These are phyloP conservation scores for Sterrhoptilus dennistouni DNA, from an alignment of 2,113 vertebrate species.

Conservation along the genomic window DNA sequence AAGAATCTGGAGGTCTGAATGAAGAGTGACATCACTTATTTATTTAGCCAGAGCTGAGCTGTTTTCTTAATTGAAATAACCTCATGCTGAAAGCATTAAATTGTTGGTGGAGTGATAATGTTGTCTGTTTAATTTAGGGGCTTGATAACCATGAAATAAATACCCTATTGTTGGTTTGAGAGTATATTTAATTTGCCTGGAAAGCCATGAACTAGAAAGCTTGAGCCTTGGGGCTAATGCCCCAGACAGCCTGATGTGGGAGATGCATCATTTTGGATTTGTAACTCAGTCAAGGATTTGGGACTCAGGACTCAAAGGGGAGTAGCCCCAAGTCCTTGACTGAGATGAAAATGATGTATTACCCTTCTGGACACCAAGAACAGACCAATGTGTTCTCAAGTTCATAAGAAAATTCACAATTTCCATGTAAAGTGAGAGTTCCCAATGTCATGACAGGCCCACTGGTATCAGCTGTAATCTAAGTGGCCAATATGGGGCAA, in stretches of 20 bases:
- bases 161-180: neutral
- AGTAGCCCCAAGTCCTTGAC: too few relatives aligned
- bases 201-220: neutral
- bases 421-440: neutral
- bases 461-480: neutral
- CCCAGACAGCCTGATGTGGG: neutral
- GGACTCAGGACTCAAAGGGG: neutral
- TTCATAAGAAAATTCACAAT: neutral
- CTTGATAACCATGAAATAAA: conserved; percentile 55
- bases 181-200: conserved; percentile 18
- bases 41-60: conserved; percentile 68
- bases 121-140: conserved; percentile 55
- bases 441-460: neutral
- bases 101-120: conserved; percentile 63
- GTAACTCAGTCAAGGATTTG: neutral
- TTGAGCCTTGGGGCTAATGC: neutral
- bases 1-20: conserved; percentile 72
- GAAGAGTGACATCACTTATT: conserved; percentile 76
- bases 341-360: neutral
- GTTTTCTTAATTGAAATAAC: conserved; percentile 76
- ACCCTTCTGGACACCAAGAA: neutral
- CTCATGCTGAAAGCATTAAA: conserved; percentile 56
- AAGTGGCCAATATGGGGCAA: too few relatives aligned
- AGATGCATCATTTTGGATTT: neutral
- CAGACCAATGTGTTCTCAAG: neutral